Evolutionary conservation across 2,797 vertebrate genomes (phyloP).

Genomic region (Diceros bicornis): DNA sequence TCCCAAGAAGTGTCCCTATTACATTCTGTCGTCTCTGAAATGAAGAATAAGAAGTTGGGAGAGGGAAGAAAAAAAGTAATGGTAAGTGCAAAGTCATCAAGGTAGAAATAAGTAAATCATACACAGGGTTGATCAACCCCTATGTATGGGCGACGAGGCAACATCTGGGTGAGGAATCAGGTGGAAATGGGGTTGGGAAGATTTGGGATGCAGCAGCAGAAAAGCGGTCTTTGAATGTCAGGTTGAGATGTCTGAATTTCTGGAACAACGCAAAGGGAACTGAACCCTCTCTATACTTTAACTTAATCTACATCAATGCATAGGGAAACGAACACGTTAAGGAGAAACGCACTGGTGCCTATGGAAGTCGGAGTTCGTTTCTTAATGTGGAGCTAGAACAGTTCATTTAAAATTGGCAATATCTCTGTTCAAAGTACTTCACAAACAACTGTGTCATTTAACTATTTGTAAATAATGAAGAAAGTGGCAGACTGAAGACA

Average conservation of each 20-base stretch:
- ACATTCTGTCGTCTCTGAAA: neutral
- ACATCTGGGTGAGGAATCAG: neutral
- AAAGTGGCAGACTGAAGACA: neutral
- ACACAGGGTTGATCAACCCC: neutral
- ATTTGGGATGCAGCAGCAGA: neutral
- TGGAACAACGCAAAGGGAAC: neutral
- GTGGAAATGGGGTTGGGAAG: neutral
- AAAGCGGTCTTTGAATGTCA: neutral
- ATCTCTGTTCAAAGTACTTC: neutral
- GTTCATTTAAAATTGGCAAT: neutral
- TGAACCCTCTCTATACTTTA: neutral
- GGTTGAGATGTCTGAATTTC: neutral
- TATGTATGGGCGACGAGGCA: neutral
- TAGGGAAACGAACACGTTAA: neutral
- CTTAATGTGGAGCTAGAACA: neutral
- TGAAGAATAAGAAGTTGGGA: neutral
- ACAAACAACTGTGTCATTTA: neutral
- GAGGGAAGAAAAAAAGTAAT: neutral
- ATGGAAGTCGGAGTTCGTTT: neutral
- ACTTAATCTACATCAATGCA: neutral
- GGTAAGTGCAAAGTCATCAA: neutral
- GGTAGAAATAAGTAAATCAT: neutral
- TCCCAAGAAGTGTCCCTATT: neutral
- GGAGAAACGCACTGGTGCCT: neutral
- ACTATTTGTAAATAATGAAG: constrained; percentile 14